Percentiles rank a stretch among this genome's conserved stretches.
Evolutionary conservation across 2,113 vertebrate species (phyloP).

Genomic region (Macrotus californicus): DNA sequence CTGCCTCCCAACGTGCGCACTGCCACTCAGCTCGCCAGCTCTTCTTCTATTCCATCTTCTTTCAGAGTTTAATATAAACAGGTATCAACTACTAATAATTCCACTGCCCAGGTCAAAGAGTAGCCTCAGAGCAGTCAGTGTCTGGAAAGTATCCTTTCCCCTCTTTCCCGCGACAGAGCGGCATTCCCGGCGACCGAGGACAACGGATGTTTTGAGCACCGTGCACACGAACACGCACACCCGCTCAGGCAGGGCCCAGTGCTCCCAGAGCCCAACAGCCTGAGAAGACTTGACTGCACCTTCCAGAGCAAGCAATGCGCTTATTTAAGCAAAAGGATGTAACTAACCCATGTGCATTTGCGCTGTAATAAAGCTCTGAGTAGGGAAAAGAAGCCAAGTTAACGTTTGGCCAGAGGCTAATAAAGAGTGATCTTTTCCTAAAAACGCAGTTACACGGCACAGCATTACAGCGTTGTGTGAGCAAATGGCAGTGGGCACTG

Average conservation of each 20-base stretch:
- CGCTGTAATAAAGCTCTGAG: background rate
- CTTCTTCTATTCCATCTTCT: background rate
- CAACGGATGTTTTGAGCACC: background rate
- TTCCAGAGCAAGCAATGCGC: background rate
- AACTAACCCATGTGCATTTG: background rate
- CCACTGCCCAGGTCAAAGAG: background rate
- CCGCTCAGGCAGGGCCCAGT: background rate
- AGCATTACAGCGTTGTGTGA: background rate
- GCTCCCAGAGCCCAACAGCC: background rate
- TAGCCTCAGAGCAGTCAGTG: background rate
- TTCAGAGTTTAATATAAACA: background rate
- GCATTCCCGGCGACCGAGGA: background rate
- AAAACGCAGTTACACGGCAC: background rate
- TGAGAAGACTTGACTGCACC: background rate
- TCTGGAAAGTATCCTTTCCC: background rate
- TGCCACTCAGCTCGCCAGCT: background rate
- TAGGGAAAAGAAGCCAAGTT: background rate
- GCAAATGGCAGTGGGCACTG: background rate
- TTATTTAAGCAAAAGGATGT: background rate
- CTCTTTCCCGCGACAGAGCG: background rate
- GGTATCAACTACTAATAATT: background rate
- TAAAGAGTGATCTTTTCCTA: background rate
- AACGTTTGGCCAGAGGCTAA: background rate
- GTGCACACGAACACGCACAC: background rate
- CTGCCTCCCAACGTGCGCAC: background rate